Evolutionary conservation across 2,113 vertebrate species (phyloP).

Genomic region (Pteronura brasiliensis): DNA sequence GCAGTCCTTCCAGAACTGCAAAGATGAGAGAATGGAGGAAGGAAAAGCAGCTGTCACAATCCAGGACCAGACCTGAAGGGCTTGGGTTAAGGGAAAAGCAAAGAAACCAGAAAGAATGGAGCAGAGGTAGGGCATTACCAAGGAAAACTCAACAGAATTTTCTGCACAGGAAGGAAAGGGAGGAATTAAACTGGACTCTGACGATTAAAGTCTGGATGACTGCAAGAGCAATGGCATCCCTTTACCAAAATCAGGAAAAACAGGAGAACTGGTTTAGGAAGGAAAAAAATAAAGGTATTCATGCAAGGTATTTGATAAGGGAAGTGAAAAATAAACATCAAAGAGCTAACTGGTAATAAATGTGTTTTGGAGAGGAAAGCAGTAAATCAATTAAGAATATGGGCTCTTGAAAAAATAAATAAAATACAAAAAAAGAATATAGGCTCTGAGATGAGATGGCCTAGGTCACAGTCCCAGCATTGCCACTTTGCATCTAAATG

Average conservation of each 20-base stretch:
- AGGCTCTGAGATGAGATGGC: not conserved
- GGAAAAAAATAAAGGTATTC: not conserved
- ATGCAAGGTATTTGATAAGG: not conserved
- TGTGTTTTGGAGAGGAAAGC: not conserved
- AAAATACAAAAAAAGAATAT: not conserved
- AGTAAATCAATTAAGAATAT: not conserved
- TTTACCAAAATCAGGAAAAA: not conserved
- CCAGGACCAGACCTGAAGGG: not conserved
- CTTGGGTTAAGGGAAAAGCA: not conserved
- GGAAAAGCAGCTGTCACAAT: not conserved
- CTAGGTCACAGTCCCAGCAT: not conserved
- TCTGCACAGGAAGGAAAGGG: not conserved
- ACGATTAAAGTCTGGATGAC: not conserved
- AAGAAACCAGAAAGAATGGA: not conserved
- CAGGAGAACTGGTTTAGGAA: not conserved
- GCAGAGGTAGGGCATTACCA: not conserved
- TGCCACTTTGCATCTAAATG: not conserved
- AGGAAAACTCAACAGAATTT: not conserved
- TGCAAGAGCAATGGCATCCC: not conserved
- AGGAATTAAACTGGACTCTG: not conserved
- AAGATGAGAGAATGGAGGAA: not conserved
- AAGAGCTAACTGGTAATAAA: not conserved
- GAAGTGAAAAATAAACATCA: not conserved
- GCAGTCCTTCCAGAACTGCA: not conserved
- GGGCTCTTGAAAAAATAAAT: not conserved